These are phyloP conservation scores for Forbesichthys agassizii DNA, from an alignment of 2,113 vertebrate species.

Conservation along the genomic window DNA sequence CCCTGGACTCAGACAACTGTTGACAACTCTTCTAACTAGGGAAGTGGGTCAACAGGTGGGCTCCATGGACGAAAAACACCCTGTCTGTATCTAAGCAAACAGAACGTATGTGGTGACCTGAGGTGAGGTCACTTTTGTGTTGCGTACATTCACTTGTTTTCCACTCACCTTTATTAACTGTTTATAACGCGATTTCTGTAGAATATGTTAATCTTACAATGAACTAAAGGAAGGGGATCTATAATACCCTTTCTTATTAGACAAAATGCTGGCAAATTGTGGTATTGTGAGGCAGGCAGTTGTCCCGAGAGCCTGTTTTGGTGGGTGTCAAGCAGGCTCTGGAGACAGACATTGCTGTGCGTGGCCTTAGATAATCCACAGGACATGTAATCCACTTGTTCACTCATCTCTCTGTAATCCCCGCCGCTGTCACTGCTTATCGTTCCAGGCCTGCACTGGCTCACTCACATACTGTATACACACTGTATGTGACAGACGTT, in stretches of 20 bases:
- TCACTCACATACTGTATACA: slow-evolving; percentile 15
- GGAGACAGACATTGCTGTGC: slow-evolving; percentile 21
- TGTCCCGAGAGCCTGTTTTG: slow-evolving; percentile 23
- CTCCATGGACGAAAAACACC: slow-evolving; percentile 4
- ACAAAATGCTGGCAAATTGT: not conserved
- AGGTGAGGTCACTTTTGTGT: no score
- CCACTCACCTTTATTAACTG: no score
- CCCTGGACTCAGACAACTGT: slow-evolving; percentile 52
- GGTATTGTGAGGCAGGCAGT: slow-evolving; percentile 13
- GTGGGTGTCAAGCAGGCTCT: slow-evolving; percentile 17
- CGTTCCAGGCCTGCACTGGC: slow-evolving; percentile 29
- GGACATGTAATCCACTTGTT: slow-evolving; percentile 53
- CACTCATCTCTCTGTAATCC: slow-evolving; percentile 48
- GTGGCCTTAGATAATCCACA: slow-evolving; percentile 32
- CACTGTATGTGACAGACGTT: not conserved
- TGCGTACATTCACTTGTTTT: no score
- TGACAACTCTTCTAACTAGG: slow-evolving; percentile 35
- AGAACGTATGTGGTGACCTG: no score
- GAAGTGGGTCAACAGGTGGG: slow-evolving; percentile 70
- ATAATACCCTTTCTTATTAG: no score
- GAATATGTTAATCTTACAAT: no score
- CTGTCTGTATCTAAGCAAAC: no score
- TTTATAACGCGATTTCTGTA: no score
- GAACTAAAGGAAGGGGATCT: no score
- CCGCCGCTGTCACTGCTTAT: slow-evolving; percentile 32